Conservation (phyloP, 1,140 invertebrate species). For the Glossosoma conforme region DNA sequence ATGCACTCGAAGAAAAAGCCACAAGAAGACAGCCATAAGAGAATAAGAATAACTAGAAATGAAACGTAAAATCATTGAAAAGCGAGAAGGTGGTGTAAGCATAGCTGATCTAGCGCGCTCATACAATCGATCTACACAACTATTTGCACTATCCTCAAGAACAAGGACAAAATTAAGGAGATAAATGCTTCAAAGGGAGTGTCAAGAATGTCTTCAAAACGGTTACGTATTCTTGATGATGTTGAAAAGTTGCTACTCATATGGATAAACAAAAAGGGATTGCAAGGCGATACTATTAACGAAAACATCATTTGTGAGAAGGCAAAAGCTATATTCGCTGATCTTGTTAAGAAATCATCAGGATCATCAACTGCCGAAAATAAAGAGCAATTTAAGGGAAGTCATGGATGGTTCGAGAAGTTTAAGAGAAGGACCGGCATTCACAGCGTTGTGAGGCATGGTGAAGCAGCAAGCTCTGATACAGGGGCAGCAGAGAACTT, state of each 20-base stretch:
- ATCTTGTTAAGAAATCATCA: slow-evolving; percentile 6
- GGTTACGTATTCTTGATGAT: slow-evolving; percentile 19
- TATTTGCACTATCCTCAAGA: slow-evolving; percentile 26
- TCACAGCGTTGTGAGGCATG: slow-evolving; percentile 9
- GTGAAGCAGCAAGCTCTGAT: slow-evolving; percentile 7
- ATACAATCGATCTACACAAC: slow-evolving; percentile 24
- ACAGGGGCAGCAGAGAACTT: slow-evolving; percentile 8
- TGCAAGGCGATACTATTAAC: slow-evolving; percentile 18
- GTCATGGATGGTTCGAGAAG: slow-evolving; percentile 8
- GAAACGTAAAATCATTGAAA: slow-evolving; percentile 18
- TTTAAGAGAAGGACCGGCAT: slow-evolving; percentile 10
- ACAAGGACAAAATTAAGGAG: slow-evolving; percentile 20
- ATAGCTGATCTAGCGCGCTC: slow-evolving; percentile 18
- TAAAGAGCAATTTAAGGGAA: too few relatives aligned
- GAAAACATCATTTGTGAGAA: slow-evolving; percentile 10
- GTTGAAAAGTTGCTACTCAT: slow-evolving; percentile 21
- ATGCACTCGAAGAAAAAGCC: slow-evolving; percentile 17
- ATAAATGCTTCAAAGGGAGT: slow-evolving; percentile 16
- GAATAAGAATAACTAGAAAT: slow-evolving; percentile 22
- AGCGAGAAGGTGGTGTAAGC: slow-evolving; percentile 5
- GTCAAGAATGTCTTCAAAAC: slow-evolving; percentile 12
- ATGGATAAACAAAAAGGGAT: slow-evolving; percentile 18
- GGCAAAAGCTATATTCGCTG: slow-evolving; percentile 1
- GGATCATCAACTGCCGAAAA: slow-evolving; percentile 13
- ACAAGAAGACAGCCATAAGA: slow-evolving; percentile 13